Evolutionary conservation across 2,113 vertebrate genomes (phyloP).

Genomic region (Entomyzon cyanotis): DNA sequence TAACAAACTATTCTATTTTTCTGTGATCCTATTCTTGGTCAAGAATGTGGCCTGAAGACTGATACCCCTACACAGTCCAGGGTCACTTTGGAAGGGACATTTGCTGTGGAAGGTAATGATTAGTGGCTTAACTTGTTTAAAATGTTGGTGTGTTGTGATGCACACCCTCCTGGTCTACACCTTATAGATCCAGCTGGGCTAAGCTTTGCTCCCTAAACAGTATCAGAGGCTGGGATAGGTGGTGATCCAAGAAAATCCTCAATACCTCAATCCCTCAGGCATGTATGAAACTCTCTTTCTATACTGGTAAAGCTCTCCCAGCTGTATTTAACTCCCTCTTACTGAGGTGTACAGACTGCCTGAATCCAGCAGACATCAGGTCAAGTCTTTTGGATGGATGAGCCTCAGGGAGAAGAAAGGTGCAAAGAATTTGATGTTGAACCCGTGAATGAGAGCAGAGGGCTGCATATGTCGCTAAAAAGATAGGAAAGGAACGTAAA

Average conservation of each 20-base stretch:
- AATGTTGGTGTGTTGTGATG: not conserved
- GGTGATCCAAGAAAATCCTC: not conserved
- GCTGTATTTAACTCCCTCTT: not conserved
- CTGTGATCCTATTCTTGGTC: not conserved
- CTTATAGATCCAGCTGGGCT: not conserved
- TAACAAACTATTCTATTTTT: not conserved
- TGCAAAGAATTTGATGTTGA: not conserved
- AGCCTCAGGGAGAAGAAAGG: not conserved
- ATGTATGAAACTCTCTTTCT: not conserved
- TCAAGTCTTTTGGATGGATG: not conserved
- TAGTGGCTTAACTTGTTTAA: not conserved
- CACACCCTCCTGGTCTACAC: no score
- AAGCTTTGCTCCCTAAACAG: not conserved
- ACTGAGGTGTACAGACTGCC: not conserved
- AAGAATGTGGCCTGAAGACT: not conserved
- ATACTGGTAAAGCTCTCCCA: not conserved
- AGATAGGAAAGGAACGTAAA: not conserved
- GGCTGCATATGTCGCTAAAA: not conserved
- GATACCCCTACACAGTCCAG: not conserved
- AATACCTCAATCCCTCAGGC: not conserved
- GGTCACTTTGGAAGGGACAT: not conserved
- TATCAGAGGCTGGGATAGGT: not conserved
- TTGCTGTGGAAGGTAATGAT: not conserved
- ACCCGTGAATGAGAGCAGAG: not conserved
- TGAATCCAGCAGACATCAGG: not conserved